Evolutionary conservation across 1,140 invertebrate genomes (phyloP), one percentile per base, ranked within the genome.

Genomic region (Drosophila tani): DNA sequence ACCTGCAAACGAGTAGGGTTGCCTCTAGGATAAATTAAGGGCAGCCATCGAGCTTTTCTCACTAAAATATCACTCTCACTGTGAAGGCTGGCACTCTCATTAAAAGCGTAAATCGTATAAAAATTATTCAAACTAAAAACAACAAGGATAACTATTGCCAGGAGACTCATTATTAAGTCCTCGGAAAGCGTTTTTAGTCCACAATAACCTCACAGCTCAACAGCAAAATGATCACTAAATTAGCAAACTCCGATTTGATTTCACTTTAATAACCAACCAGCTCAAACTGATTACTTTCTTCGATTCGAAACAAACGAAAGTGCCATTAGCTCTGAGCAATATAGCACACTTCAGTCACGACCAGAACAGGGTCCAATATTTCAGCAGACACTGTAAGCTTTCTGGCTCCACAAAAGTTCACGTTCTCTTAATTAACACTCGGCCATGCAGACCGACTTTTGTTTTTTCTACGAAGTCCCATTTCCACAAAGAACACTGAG

Each of bases 391-490:
- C 69, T 79, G 77, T 87, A 35, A 45, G 49, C 70, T 63, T 87
- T 67, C 38, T 46, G 46, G 38, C 78, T 57, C 58, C 79, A 70
- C 47, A 74, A 66, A 78, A 60, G 6, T 62, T 81, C 85, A 76
- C 70, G 67, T 84, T 85, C 67, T 84, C 4, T 67, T 9, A 90
- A 88, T 88, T 88, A 81, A 24, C 85, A 84, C 85, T 53, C 19
- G 0, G 21, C 47, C 5, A 14, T 7, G n/a, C 29, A 53, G 67
- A 51, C 40, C 63, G 29, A 47, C 32, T 35, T 71, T 51, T 49
- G 43, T 41, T 80, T 50, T 9, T 66, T 40, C 57, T 24, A 46
- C 32, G 11, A 43, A 32, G 2, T 24, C 38, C 53, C 50, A 17
- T 21, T 49, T 21, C 65, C 68, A 57, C 11, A 35, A 60, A 70